phyloP scores from a whole-genome alignment of 2,888 invertebrate species.

The Proisotoma minuta region DNA sequence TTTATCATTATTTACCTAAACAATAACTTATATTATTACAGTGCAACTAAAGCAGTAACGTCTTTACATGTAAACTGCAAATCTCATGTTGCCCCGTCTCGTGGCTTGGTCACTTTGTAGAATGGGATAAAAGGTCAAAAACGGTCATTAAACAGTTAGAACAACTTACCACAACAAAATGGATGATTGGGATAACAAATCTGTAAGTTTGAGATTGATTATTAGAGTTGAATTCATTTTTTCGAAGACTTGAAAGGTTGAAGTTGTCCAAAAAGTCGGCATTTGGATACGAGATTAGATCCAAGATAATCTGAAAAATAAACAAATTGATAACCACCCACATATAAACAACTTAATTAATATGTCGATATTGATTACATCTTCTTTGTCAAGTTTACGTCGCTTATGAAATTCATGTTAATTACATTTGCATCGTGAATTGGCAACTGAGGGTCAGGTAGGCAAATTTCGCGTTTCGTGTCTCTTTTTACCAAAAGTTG shows the following conservation, averaged over 20 bases:
- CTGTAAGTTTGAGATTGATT: conserved; percentile 50
- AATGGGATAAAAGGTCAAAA: no score
- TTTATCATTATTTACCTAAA: no score
- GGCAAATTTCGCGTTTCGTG: no score
- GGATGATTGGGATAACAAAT: conserved; percentile 53
- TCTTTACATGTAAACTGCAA: no score
- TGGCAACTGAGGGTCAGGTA: background rate
- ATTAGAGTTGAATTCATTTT: conserved; percentile 43
- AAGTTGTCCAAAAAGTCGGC: conserved; percentile 50
- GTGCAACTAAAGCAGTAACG: no score
- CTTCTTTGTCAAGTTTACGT: background rate
- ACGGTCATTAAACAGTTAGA: no score
- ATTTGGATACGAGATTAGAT: conserved; percentile 51
- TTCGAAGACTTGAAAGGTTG: conserved; percentile 49
- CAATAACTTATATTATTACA: no score
- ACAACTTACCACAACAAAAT: conserved; percentile 45
- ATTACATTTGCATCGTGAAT: background rate
- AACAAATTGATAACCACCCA: background rate
- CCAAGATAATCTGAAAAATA: conserved; percentile 49
- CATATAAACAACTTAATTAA: background rate
- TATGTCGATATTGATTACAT: background rate
- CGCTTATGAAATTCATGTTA: background rate
- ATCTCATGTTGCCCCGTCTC: no score
- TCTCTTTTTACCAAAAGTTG: no score
- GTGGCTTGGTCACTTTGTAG: no score